These are phyloP conservation scores for Tokudaia tokunoshimensis DNA, from an alignment of 2,797 vertebrate genomes.

Conservation along the genomic window DNA sequence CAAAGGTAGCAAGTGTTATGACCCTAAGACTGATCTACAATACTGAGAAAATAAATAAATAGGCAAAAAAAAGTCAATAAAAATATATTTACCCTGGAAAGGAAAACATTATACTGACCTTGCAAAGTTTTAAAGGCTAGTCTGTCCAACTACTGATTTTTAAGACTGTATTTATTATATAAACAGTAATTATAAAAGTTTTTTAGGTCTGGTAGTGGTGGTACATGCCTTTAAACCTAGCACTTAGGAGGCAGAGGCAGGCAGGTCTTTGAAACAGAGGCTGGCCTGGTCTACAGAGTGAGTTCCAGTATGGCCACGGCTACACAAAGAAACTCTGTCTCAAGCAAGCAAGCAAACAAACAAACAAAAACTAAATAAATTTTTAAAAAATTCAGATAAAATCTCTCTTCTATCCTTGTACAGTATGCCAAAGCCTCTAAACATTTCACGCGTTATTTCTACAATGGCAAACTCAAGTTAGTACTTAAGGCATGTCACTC, in stretches of 20 bases:
- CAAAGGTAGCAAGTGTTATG: background rate
- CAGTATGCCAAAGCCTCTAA: slow-evolving; percentile 16
- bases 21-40: background rate
- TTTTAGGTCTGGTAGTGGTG: background rate
- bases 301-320: background rate
- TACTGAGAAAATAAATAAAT: background rate
- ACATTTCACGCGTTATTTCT: slow-evolving; percentile 37
- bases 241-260: background rate
- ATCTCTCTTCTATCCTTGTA: slow-evolving; percentile 42
- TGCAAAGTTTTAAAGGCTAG: slow-evolving; percentile 30
- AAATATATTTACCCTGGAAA: background rate
- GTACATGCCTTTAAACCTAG: background rate
- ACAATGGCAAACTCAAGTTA: slow-evolving; percentile 58
- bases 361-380: background rate
- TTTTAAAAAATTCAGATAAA: slow-evolving; percentile 20
- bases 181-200: background rate
- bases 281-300: background rate
- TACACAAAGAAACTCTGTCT: background rate
- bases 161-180: slow-evolving; percentile 56
- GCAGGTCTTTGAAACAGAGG: background rate
- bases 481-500: background rate
- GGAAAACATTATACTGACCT: slow-evolving; percentile 39
- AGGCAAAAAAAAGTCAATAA: background rate
- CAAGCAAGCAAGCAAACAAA: background rate
- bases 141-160: slow-evolving; percentile 22